Evolutionary conservation across 1,140 invertebrate species (phyloP), one percentile per base, ranked within the genome.

Genomic region (Drosophila sp.): DNA sequence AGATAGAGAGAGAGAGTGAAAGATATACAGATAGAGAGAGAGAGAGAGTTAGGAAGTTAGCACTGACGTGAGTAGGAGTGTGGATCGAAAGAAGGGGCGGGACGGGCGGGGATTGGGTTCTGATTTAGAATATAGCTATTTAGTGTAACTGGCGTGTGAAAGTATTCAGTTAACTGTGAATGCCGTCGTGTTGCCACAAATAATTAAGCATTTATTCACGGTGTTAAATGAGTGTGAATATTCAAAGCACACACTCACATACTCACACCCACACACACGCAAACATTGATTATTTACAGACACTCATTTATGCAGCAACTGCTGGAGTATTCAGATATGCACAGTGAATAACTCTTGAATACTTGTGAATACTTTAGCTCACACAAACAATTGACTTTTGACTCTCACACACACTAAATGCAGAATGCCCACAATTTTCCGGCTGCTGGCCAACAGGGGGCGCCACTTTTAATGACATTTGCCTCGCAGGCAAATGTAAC

Each of bases 401-500:
- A 50, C 43, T 8, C 21, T 27, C 18, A 29, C 16, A 18, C 40
- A 18, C 16, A 56, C 14, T n/a, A n/a, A n/a, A 4, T 48, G 25
- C 7, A 25, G 16, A 32, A n/a, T 16, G 6, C 11, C 36, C 46
- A 69, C 38, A 54, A 36, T 53, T 14, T 29, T 43, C 1, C n/a
- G 34, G 45, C 51, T 45, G 51, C 46, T 76, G 65, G 46, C 58
- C 63, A 34, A 13, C 27, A 45, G 53, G 18, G 38, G 34, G 53
- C 50, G 29, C 32, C 18, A 72, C 38, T 53, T 57, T 63, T 80
- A 73, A 80, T 80, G 72, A 57, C 66, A 72, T 80, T 80, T 80
- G 67, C 73, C 54, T 65, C 75, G 54, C 76, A 79, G 80, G 63
- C 80, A 79, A 79, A 84, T 83, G 76, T 67, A 73, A 63, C 76